Conservation (phyloP, 1,140 invertebrate species). For the Diorhabda elongata region DNA sequence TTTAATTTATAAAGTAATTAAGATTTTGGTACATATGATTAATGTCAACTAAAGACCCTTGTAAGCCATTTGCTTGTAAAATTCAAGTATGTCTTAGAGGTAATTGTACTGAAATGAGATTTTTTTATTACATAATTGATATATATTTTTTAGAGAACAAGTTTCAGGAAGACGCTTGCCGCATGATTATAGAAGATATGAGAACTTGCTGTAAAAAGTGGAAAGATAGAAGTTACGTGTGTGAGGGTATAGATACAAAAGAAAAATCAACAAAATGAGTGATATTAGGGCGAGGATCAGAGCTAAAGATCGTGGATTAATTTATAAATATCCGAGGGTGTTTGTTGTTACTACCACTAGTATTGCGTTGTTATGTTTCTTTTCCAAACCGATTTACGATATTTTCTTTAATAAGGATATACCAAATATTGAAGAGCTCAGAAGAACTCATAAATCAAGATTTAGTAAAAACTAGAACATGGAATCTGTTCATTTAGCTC, state of each 20-base stretch:
- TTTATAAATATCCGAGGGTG: conserved; percentile 53
- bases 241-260: conserved; percentile 57
- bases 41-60: conserved; percentile 14
- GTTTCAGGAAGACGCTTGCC: conserved; percentile 62
- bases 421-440: conserved; percentile 28
- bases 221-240: conserved; percentile 56
- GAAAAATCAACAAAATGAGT: conserved; percentile 27
- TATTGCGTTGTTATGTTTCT: conserved; percentile 54
- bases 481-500: conserved; percentile 75
- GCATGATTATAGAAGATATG: conserved; percentile 58
- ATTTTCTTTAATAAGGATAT: conserved; percentile 48
- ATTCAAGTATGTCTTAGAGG: conserved; percentile 73
- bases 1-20: background rate
- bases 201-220: conserved; percentile 62
- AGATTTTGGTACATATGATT: background rate
- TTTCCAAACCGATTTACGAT: conserved; percentile 68
- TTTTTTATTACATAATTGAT: conserved; percentile 9
- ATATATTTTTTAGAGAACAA: conserved; percentile 56
- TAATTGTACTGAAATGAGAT: conserved; percentile 38
- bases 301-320: conserved; percentile 45
- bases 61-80: conserved; percentile 58
- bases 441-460: conserved; percentile 24
- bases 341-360: conserved; percentile 51
- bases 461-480: conserved; percentile 53
- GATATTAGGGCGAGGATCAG: conserved; percentile 38